Evolutionary conservation across 1,140 invertebrate species (phyloP).

Genomic region (Druon quercuslanigerum): DNA sequence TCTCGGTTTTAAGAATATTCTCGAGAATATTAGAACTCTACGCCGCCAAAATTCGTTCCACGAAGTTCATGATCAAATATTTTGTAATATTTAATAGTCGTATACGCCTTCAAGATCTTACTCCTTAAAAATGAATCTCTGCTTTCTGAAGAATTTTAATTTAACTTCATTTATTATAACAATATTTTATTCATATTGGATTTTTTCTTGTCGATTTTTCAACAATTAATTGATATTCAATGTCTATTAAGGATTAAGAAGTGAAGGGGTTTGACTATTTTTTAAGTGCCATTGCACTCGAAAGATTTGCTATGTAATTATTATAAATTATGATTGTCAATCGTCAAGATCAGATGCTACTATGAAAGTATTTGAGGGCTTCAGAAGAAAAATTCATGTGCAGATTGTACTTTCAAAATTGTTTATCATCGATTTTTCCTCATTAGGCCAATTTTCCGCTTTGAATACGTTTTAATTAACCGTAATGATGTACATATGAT

Average conservation of each 20-base stretch:
- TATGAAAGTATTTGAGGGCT: background rate
- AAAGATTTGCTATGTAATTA: background rate
- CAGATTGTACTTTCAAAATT: background rate
- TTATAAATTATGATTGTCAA: background rate
- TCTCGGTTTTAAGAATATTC: background rate
- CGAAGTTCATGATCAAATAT: conserved; percentile 22
- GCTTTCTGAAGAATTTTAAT: background rate
- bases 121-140: background rate
- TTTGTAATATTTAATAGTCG: background rate
- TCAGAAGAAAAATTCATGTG: background rate
- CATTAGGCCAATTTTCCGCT: background rate
- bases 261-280: conserved; percentile 6
- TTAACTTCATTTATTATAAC: too few relatives aligned
- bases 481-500: conserved; percentile 8
- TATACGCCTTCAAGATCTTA: background rate
- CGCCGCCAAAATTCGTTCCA: conserved; percentile 7
- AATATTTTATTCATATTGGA: too few relatives aligned
- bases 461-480: background rate
- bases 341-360: conserved; percentile 10
- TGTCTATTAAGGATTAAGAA: background rate
- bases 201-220: too few relatives aligned
- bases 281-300: background rate
- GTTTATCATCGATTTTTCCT: background rate
- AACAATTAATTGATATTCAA: background rate
- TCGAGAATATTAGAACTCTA: background rate